Base-by-base conservation (phyloP, 2,888 invertebrate species). In the Anoplius nigerrimus region DNA sequence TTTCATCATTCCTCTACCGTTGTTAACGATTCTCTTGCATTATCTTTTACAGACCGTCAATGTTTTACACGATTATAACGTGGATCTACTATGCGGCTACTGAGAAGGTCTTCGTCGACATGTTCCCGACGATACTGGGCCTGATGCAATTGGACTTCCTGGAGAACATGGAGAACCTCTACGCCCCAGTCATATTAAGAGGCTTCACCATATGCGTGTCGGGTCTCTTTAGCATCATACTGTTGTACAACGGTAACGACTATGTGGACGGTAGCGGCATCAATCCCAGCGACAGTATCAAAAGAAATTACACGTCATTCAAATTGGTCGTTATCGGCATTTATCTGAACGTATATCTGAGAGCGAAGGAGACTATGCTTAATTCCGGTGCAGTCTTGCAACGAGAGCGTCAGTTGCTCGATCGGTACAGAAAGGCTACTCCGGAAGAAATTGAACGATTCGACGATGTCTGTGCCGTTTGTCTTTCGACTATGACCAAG, bases 381-480 rank as follows among this genome's bases (percentile, higher is more conserved):
- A 92, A 92, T 76, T 92, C 92, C 42, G 84, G 92, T 66, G 88
- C 87, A 52, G 90, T 90, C 66, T 85, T 95, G 65, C 89, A 89
- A 53, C 90, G 90, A 51, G 94, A 94, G 75, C 90, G 92, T 58
- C 91, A 91, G 0, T 90, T 92, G 2, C 84, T 95, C 57, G 91
- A 91, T 18, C 91, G 91, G 79, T 94, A 93, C 79, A 89, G 93
- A 51, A 90, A 91, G 11, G 95, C 95, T 21, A 92, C 93, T 2
- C 66, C 85, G 0, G 92, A 92, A 11, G 95, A 95, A 82, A 90
- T 95, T 46, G 90, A 90, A 13, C 91, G 91, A 52, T 91, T 93
- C 67, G 94, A 95, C 80, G 95, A 95, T 79, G 94, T 95, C 0
- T 95, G 95, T 85, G 94, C 95, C 0, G 94, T 95, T 2, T 95